Conservation (phyloP, 2,113 vertebrate species). For the Cryptoleucopteryx plumbea region DNA sequence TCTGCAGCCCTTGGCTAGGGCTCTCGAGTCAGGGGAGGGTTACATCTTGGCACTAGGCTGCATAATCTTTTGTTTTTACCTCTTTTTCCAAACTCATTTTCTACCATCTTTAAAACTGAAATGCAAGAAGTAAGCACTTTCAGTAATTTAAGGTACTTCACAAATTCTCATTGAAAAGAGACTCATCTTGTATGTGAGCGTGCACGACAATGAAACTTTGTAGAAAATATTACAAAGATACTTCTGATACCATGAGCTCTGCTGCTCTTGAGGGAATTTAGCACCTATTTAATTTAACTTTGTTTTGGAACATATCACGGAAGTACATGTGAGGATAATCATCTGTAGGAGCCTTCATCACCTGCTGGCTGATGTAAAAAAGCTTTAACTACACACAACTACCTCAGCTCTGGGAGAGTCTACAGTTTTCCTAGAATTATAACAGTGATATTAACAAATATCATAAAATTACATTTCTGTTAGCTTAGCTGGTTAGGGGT, state of each 20-base stretch:
- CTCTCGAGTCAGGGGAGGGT: neutral
- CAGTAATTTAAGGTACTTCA: neutral
- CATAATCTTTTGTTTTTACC: neutral
- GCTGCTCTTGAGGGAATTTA: neutral
- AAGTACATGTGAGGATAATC: neutral
- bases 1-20: neutral
- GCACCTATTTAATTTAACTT: neutral
- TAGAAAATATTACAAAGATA: neutral
- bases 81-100: neutral
- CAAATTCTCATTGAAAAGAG: neutral
- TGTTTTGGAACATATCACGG: neutral
- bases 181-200: neutral
- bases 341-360: conserved; percentile 50
- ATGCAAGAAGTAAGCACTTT: neutral
- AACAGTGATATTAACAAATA: neutral
- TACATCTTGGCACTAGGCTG: neutral
- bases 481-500: neutral
- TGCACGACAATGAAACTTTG: neutral
- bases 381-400: neutral
- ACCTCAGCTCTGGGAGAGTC: neutral
- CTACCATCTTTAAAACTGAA: neutral
- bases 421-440: neutral
- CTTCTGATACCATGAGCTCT: neutral
- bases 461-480: neutral
- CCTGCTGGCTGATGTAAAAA: conserved; percentile 55